phyloP scores from a whole-genome alignment of 2,113 vertebrate species.

The Dromiciops gliroides region DNA sequence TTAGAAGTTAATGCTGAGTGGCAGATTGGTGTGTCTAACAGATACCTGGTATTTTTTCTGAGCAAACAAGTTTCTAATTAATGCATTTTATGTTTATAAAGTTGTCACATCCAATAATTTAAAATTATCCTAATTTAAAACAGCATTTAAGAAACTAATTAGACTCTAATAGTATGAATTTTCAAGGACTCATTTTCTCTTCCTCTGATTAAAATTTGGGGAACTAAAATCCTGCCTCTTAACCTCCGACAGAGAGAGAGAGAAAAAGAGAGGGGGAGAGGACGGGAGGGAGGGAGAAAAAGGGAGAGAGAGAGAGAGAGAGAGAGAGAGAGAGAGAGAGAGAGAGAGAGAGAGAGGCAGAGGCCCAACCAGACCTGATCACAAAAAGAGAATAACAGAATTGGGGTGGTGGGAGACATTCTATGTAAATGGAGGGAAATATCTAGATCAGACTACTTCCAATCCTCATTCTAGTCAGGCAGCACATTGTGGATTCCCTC shows the following conservation, averaged over 20 bases:
- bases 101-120: constrained; percentile 70
- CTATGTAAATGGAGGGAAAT: background rate
- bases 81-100: constrained; percentile 58
- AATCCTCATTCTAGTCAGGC: constrained; percentile 48
- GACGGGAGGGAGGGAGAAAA: too few species aligned
- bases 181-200: constrained; percentile 62
- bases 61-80: constrained; percentile 52
- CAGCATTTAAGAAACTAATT: constrained; percentile 70
- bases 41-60: background rate
- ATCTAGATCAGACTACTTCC: background rate
- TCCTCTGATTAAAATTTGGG: constrained; percentile 66
- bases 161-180: constrained; percentile 74
- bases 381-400: background rate
- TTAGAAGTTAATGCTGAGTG: constrained; percentile 58
- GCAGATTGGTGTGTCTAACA: constrained; percentile 18
- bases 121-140: constrained; percentile 70
- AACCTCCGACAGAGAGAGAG: background rate
- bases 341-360: background rate
- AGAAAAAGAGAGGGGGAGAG: too few species aligned
- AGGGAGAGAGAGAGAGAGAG: too few species aligned
- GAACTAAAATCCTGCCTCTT: background rate
- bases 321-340: too few species aligned
- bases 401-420: constrained; percentile 6
- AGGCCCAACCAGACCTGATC: background rate
- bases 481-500: constrained; percentile 61